Conservation (phyloP, 2,888 invertebrate genomes). For the Dynastes tityus region DNA sequence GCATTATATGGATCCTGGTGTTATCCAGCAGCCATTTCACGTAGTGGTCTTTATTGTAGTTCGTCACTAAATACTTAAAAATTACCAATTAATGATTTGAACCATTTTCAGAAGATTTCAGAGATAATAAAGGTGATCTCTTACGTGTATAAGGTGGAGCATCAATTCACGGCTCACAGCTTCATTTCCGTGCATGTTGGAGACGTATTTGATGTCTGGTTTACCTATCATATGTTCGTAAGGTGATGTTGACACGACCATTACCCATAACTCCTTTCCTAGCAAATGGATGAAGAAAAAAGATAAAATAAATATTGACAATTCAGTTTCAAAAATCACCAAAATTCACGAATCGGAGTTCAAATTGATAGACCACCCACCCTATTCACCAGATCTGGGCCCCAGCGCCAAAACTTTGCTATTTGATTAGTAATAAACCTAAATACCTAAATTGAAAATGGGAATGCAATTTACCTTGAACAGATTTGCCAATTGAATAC, state of each 20-base stretch:
- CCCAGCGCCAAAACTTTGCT: too few species aligned
- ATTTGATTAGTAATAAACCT: too few species aligned
- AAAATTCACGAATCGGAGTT: too few species aligned
- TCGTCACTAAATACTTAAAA: conserved; percentile 86
- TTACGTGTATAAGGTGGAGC: conserved; percentile 89
- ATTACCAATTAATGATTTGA: conserved; percentile 46
- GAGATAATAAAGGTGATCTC: conserved; percentile 52
- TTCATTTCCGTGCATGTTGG: conserved; percentile 97
- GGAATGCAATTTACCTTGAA: conserved; percentile 79
- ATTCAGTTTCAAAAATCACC: neutral
- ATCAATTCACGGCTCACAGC: conserved; percentile 96
- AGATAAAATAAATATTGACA: too few species aligned
- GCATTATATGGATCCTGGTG: conserved; percentile 96
- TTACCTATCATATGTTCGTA: conserved; percentile 95
- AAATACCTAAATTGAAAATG: too few species aligned
- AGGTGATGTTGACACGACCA: conserved; percentile 92
- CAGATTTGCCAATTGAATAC: conserved; percentile 94
- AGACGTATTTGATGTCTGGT: conserved; percentile 98
- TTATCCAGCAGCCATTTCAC: conserved; percentile 93
- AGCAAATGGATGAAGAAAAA: conserved; percentile 40
- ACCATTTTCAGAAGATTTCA: too few species aligned
- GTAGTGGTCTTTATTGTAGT: conserved; percentile 87
- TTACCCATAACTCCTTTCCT: conserved; percentile 95
- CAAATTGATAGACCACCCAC: too few species aligned
- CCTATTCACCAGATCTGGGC: too few species aligned